Conservation (phyloP, 2,888 invertebrate species). For the Luperina testacea region DNA sequence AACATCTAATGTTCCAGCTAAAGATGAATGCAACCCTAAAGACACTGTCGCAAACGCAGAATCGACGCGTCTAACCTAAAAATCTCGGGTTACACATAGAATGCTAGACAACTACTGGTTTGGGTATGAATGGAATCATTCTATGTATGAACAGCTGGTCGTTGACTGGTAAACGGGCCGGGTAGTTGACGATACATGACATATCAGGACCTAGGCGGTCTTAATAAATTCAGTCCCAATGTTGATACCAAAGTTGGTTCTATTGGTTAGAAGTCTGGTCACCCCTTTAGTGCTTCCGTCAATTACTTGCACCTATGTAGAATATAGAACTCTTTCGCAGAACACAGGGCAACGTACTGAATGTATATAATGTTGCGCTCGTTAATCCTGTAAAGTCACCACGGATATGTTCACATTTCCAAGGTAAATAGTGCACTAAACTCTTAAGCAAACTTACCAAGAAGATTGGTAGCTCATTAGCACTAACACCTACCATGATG, state of each 20-base stretch:
- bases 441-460: conserved; percentile 1
- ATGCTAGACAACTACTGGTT: conserved; percentile 39
- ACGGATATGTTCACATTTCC: conserved; percentile 4
- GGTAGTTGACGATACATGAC: not conserved
- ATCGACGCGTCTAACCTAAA: conserved; percentile 55
- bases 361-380: conserved; percentile 39
- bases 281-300: conserved; percentile 30
- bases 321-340: conserved; percentile 42
- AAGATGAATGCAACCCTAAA: conserved; percentile 39
- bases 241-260: conserved; percentile 11
- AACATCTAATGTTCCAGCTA: not conserved
- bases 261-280: conserved; percentile 21
- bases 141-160: conserved; percentile 1
- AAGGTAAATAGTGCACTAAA: conserved; percentile 19
- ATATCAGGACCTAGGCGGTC: not conserved
- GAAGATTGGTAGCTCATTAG: not conserved
- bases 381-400: conserved; percentile 47
- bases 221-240: conserved; percentile 5
- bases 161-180: not conserved
- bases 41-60: conserved; percentile 46
- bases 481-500: conserved; percentile 4
- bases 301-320: conserved; percentile 18
- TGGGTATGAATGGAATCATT: conserved; percentile 42
- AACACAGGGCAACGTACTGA: conserved; percentile 62
- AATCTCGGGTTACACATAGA: conserved; percentile 57